A percentile compares a stretch with the other conserved stretches of the same genome.
phyloP scores from a whole-genome alignment of 2,797 vertebrate species.

The Melanotaenia trifasciata region DNA sequence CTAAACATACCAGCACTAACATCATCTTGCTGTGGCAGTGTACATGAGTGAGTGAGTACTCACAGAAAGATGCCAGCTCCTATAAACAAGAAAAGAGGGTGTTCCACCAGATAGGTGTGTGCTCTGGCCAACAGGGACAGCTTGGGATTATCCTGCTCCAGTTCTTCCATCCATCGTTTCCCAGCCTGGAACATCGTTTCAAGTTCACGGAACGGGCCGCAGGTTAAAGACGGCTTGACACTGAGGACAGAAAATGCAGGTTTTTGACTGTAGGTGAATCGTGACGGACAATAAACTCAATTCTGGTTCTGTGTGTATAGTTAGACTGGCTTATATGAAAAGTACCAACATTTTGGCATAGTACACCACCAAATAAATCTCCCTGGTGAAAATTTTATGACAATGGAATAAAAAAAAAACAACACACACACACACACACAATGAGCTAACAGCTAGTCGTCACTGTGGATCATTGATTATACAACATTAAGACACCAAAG shows the following conservation, averaged over 20 bases:
- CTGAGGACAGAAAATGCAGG: slow-evolving; percentile 67
- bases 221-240: slow-evolving; percentile 84
- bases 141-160: slow-evolving; percentile 80
- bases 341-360: no score
- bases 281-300: neutral
- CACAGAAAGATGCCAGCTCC: slow-evolving; percentile 86
- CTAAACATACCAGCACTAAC: neutral
- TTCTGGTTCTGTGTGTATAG: neutral
- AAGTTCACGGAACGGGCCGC: slow-evolving; percentile 89
- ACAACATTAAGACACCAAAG: no score
- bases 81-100: slow-evolving; percentile 88
- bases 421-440: no score
- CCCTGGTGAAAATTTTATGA: no score
- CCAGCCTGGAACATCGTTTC: slow-evolving; percentile 87
- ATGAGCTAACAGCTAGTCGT: no score
- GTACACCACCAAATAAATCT: no score
- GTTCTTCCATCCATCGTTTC: slow-evolving; percentile 81
- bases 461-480: no score
- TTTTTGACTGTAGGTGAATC: neutral
- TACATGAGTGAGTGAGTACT: slow-evolving; percentile 50
- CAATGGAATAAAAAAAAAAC: no score
- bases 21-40: neutral
- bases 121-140: slow-evolving; percentile 83
- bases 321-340: neutral
- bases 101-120: slow-evolving; percentile 87